Conservation (phyloP, 2,797 vertebrate genomes). For the Phyllotis vaccarum region DNA sequence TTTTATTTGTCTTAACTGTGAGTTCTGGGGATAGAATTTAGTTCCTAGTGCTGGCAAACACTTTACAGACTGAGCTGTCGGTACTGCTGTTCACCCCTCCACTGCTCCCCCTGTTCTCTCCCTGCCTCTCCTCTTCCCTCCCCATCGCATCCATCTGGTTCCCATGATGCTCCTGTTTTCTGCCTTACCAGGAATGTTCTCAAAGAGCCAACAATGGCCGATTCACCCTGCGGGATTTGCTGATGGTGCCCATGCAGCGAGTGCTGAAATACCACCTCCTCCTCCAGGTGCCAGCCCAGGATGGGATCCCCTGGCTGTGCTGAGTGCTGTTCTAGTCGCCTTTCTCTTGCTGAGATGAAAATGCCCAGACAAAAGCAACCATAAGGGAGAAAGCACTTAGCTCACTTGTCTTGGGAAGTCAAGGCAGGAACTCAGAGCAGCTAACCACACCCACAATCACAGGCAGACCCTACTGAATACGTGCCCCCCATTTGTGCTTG, state of each 20-base stretch:
- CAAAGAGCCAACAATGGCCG: conserved; percentile 94
- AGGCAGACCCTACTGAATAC: too few species aligned
- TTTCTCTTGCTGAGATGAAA: neutral
- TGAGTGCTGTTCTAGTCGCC: neutral
- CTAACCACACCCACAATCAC: neutral
- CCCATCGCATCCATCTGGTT: rapidly evolving
- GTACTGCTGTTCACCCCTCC: too few species aligned
- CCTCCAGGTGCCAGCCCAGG: conserved; percentile 89
- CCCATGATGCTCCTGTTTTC: neutral
- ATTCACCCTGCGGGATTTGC: conserved; percentile 94
- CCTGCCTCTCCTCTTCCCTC: too few species aligned
- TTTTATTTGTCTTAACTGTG: too few species aligned
- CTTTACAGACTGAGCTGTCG: neutral
- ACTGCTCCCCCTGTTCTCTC: too few species aligned
- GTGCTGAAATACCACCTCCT: conserved; percentile 96
- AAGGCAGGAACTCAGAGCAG: neutral
- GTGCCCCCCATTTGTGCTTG: neutral
- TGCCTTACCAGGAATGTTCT: conserved; percentile 92
- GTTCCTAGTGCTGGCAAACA: neutral
- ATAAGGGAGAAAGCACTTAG: neutral
- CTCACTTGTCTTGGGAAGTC: neutral
- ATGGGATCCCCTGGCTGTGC: neutral
- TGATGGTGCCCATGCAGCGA: conserved; percentile 97
- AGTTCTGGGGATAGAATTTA: neutral
- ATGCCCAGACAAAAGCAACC: neutral